Conservation (phyloP, 2,888 invertebrate genomes). For the Capitulum mitella region DNA sequence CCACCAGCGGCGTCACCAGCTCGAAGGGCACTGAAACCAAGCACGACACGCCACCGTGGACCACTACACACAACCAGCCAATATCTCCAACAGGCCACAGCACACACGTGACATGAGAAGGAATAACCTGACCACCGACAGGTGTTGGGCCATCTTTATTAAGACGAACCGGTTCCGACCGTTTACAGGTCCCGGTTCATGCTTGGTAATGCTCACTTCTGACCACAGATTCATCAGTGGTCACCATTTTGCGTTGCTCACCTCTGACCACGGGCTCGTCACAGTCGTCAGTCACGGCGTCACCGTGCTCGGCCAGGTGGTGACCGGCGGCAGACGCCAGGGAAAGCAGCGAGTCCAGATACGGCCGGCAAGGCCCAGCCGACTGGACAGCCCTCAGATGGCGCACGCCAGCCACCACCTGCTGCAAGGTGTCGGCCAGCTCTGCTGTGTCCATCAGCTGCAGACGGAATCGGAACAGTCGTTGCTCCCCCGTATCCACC, state of each 20-base stretch:
- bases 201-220: too few species aligned
- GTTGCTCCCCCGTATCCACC: background rate
- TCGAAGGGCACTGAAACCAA: constrained; percentile 50
- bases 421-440: background rate
- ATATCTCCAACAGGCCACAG: background rate
- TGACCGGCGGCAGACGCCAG: background rate
- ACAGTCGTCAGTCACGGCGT: background rate
- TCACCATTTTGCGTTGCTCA: too few species aligned
- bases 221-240: too few species aligned
- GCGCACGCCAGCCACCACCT: background rate
- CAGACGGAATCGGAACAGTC: background rate
- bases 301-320: background rate
- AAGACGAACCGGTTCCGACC: too few species aligned
- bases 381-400: background rate
- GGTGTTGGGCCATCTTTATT: too few species aligned
- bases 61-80: background rate
- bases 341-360: constrained; percentile 1
- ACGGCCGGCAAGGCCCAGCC: background rate
- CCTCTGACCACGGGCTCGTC: background rate
- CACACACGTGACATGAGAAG: background rate
- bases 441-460: background rate
- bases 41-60: background rate
- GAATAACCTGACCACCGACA: too few species aligned
- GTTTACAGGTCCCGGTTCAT: too few species aligned
- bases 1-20: constrained; percentile 51